Evolutionary conservation across 2,797 vertebrate genomes (phyloP).

Genomic region (Muscicapa comitata): DNA sequence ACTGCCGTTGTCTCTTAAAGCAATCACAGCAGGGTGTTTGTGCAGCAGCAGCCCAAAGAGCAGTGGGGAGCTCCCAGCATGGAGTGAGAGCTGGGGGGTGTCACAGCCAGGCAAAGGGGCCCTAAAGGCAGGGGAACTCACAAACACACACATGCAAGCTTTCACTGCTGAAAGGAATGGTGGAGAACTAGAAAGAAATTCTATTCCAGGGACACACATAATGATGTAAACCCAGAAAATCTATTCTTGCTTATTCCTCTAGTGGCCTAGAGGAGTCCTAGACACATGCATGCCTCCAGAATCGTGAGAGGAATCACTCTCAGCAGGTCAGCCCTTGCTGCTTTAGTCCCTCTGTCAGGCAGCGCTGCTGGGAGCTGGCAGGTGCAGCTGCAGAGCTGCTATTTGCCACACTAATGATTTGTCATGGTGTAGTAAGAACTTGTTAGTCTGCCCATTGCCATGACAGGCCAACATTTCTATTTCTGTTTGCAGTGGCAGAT

Average conservation of each 20-base stretch:
- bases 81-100: not conserved
- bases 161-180: not conserved
- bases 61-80: not conserved
- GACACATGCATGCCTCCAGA: not conserved
- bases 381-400: not conserved
- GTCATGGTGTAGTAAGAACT: not conserved
- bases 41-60: not conserved
- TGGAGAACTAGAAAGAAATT: not conserved
- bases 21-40: not conserved
- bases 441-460: not conserved
- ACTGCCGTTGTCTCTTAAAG: not conserved
- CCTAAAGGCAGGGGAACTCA: not conserved
- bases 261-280: not conserved
- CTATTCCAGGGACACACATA: not conserved
- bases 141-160: not conserved
- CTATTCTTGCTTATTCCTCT: not conserved
- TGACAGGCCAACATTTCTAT: not conserved
- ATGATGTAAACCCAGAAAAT: not conserved
- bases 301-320: not conserved
- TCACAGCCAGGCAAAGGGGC: not conserved
- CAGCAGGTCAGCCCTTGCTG: not conserved
- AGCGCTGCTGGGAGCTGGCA: not conserved
- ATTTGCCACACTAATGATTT: not conserved
- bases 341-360: not conserved
- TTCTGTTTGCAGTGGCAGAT: not conserved